Evolutionary conservation across 2,888 invertebrate species (phyloP).

Genomic region (Polyploca ridens): DNA sequence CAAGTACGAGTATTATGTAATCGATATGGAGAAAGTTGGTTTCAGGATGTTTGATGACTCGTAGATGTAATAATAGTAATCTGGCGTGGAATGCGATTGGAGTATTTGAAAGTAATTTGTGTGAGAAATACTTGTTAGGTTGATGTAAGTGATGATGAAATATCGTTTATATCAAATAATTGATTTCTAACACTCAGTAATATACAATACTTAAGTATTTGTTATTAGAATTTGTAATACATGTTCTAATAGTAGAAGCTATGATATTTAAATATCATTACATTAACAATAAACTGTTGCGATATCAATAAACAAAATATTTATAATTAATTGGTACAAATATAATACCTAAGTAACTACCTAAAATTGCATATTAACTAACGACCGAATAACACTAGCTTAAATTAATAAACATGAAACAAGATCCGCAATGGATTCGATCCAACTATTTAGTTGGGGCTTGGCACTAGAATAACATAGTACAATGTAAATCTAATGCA

Average conservation of each 20-base stretch:
- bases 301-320: too few relatives aligned
- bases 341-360: too few relatives aligned
- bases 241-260: too few relatives aligned
- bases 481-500: background rate
- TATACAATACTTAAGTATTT: too few relatives aligned
- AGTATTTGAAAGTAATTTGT: constrained; percentile 8
- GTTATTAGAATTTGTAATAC: too few relatives aligned
- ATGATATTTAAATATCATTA: too few relatives aligned
- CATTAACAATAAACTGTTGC: too few relatives aligned
- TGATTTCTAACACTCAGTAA: background rate
- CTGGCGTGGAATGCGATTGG: constrained; percentile 10
- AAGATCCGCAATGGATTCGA: constrained; percentile 18
- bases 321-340: too few relatives aligned
- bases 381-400: background rate
- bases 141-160: constrained; percentile 3
- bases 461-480: constrained; percentile 26
- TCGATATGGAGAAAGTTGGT: constrained; percentile 63
- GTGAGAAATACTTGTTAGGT: constrained; percentile 7
- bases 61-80: constrained; percentile 18
- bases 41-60: constrained; percentile 46
- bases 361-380: too few relatives aligned
- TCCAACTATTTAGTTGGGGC: constrained; percentile 30
- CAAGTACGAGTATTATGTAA: constrained; percentile 44
- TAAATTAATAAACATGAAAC: background rate
- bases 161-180: background rate